Conservation (phyloP, 2,797 vertebrate genomes). For the Karalla daura region DNA sequence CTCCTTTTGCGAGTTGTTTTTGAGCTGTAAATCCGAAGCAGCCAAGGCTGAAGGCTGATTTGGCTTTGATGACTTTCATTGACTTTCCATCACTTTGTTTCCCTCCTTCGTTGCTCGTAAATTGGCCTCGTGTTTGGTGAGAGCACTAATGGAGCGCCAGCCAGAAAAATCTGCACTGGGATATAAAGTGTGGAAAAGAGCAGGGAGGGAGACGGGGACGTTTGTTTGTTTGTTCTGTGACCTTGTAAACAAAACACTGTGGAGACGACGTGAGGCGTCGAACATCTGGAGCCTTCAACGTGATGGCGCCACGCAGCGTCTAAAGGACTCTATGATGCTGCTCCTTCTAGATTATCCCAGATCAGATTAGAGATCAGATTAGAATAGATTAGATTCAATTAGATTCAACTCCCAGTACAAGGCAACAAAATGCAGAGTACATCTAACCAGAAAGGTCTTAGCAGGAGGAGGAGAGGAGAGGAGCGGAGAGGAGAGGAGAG, state of each 20-base stretch:
- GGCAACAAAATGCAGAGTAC: too few species aligned
- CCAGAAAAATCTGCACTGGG: constrained; percentile 6
- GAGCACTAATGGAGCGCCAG: constrained; percentile 36
- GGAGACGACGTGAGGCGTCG: too few species aligned
- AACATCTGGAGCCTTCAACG: too few species aligned
- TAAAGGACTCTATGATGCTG: too few species aligned
- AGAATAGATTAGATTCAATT: too few species aligned
- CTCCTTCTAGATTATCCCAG: too few species aligned
- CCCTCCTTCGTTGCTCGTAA: constrained; percentile 35
- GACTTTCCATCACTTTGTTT: constrained; percentile 54
- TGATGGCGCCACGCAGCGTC: too few species aligned
- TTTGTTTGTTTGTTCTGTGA: constrained; percentile 5
- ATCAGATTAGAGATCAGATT: too few species aligned
- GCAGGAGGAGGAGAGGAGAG: too few species aligned
- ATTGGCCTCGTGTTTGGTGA: constrained; percentile 27
- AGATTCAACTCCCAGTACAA: too few species aligned
- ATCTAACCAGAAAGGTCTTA: too few species aligned
- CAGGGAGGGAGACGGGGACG: constrained; percentile 1
- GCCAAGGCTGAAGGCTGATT: constrained; percentile 49
- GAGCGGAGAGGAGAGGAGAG: too few species aligned
- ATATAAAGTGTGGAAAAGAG: constrained; percentile 29
- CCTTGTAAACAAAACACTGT: constrained; percentile 7
- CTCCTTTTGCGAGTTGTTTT: constrained; percentile 14
- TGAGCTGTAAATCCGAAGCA: constrained; percentile 15
- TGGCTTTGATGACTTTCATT: constrained; percentile 54